Base-by-base conservation (phyloP, 2,888 invertebrate species). In the Villa cingulata region DNA sequence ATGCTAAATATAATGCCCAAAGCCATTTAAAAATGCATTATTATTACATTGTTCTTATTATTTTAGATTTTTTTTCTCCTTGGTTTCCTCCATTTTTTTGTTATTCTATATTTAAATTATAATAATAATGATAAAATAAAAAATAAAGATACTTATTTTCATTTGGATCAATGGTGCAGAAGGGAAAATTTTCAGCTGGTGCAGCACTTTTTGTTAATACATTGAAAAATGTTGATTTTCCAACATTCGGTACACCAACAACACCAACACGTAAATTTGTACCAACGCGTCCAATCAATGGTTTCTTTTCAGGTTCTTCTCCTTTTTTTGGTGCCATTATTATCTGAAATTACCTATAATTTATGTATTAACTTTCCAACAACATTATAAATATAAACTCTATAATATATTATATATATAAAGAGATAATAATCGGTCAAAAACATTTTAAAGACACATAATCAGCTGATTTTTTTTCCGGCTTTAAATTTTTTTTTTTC, bases 91-190 rank as follows among this genome's bases (percentile, higher is more conserved):
- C 42, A 42, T 37, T 42, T 45, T 38, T 42, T 27, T 38, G 38
- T 37, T 12, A 32, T 10, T 27, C 12, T 32, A 32, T 3, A 32
- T 12, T 12, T 32, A 32, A 12, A 32, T 12, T 32, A 36, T 38
- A 48, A 37, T 42, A 47, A 52, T 32, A 41, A 20, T 43, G 50
- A 46, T 44, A 43, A 38, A 32, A 18, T 49, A 44, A 50, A 23
- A 12, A 41, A 41, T 36, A 51, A 50, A 29, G 37, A 81, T 84
- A 91, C 92, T 92, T 89, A 94, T 91, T 96, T 81, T 98, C 97
- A 88, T 97, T 97, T 42, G 98, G 98, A 73, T 98, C 96, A 67
- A 99, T 98, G 70, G 98, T 99, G 75, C 98, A 99, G 77, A 98
- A 98, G 1, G 98, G 97, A 66, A 97, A 98, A 69, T 98, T 98